Percentiles rank a stretch among this genome's conserved stretches.
Evolutionary conservation across 2,797 vertebrate genomes (phyloP).

Genomic region (Microhierax caerulescens): DNA sequence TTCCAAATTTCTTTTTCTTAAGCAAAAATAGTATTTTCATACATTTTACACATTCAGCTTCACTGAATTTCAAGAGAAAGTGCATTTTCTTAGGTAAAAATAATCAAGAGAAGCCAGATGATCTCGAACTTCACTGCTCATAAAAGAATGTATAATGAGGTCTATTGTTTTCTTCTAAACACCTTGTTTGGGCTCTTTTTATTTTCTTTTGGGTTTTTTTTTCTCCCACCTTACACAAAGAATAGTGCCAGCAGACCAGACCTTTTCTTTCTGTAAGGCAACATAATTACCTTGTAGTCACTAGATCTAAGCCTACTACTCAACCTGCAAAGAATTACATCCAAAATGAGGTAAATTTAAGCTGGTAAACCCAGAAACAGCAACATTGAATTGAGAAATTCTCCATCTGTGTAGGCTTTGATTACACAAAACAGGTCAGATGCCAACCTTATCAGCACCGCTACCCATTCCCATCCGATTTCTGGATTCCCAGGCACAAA

Average conservation of each 20-base stretch:
- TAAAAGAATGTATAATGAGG: neutral
- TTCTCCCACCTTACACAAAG: neutral
- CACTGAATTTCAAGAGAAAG: neutral
- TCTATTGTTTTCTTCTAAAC: neutral
- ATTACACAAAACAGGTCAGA: neutral
- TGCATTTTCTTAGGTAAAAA: neutral
- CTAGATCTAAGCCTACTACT: neutral
- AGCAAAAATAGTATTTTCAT: neutral
- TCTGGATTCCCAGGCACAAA: neutral
- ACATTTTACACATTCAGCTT: neutral
- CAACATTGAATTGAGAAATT: neutral
- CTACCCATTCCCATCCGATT: neutral
- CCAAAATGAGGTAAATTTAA: neutral
- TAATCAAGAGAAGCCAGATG: neutral
- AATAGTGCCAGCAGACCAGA: rapidly evolving
- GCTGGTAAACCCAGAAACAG: neutral
- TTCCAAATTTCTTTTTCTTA: neutral
- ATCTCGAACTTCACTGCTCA: neutral
- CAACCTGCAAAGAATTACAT: neutral
- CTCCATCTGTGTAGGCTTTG: neutral
- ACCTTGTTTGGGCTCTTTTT: neutral
- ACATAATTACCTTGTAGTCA: neutral
- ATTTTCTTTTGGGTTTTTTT: neutral
- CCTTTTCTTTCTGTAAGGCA: neutral
- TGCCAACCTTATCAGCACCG: neutral